These are phyloP conservation scores for Camelus bactrianus DNA, from an alignment of 2,113 vertebrate species.

Conservation along the genomic window DNA sequence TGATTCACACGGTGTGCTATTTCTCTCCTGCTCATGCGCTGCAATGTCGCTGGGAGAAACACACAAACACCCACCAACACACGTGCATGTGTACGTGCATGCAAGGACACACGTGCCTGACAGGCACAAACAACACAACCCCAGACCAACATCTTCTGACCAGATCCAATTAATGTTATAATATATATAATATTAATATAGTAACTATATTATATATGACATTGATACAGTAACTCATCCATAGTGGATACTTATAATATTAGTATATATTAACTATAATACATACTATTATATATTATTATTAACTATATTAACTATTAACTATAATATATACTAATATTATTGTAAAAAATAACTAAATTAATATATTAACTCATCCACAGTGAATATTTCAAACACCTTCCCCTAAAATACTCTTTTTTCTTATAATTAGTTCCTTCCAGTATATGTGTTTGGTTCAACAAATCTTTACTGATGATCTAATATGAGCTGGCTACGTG, in stretches of 20 bases:
- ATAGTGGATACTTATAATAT: too few species aligned
- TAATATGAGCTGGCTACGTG: not conserved
- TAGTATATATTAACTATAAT: too few species aligned
- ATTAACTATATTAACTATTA: not conserved
- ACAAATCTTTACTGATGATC: not conserved
- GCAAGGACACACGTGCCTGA: too few species aligned
- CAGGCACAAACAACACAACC: not conserved
- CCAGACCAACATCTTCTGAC: not conserved
- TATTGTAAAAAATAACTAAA: too few species aligned
- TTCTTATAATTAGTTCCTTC: not conserved
- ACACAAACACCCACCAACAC: not conserved
- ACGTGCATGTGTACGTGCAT: rapidly evolving
- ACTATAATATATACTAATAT: too few species aligned
- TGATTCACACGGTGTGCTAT: not conserved
- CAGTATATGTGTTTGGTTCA: not conserved
- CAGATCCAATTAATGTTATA: not conserved
- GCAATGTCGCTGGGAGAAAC: not conserved
- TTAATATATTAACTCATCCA: not conserved
- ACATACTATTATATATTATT: too few species aligned
- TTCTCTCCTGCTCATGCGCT: not conserved
- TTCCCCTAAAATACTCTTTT: not conserved
- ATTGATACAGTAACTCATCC: too few species aligned
- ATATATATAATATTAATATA: too few species aligned
- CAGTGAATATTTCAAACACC: not conserved
- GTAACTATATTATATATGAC: too few species aligned